Evolutionary conservation across 1,140 invertebrate species (phyloP).

Genomic region (Heliconius himera): DNA sequence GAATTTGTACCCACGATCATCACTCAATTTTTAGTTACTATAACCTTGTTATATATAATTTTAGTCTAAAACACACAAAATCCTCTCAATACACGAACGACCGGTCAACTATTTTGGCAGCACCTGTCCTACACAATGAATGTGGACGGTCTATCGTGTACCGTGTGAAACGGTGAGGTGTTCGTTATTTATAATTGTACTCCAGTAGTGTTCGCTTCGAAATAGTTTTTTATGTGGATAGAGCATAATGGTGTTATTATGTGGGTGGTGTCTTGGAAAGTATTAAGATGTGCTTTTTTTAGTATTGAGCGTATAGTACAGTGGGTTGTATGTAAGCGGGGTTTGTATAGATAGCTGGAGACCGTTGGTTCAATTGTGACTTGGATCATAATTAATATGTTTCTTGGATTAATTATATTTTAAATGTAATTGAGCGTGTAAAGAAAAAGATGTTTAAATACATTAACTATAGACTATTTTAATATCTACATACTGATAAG

Average conservation of each 20-base stretch:
- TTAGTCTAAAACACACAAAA: not conserved
- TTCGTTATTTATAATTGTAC: constrained; percentile 41
- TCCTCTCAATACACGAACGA: not conserved
- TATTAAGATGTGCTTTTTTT: not conserved
- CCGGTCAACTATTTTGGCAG: constrained; percentile 34
- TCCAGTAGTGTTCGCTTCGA: constrained; percentile 27
- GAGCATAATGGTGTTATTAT: constrained; percentile 26
- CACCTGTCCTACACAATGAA: constrained; percentile 33
- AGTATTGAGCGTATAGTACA: too few species aligned
- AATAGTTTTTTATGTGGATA: constrained; percentile 40
- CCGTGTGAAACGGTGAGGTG: constrained; percentile 42
- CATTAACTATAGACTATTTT: too few species aligned
- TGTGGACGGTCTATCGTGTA: constrained; percentile 6
- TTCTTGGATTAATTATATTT: too few species aligned
- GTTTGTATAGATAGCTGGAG: too few species aligned
- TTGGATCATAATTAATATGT: too few species aligned
- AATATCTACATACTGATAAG: too few species aligned
- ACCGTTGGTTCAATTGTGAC: too few species aligned
- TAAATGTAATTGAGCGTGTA: too few species aligned
- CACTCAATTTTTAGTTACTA: too few species aligned
- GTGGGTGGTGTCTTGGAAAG: constrained; percentile 17
- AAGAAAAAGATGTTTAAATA: too few species aligned
- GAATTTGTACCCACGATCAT: too few species aligned
- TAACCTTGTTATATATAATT: not conserved
- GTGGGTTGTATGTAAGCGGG: too few species aligned